Conservation (phyloP, 2,113 vertebrate genomes). For the cat (Felis catus) region F.catus_Fca126_mat1.0 CM031427.1:30994001-30994500, state of each 20-base stretch:
- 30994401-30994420: slow-evolving; percentile 1
- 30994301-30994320: not conserved
- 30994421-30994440: slow-evolving; percentile 11
- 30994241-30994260: not conserved
- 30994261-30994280: not conserved
- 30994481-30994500: not conserved
- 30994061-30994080: not conserved
- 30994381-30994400: not conserved
- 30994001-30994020: not conserved
- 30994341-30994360: not conserved
- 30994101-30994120: no score
- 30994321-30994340: not conserved
- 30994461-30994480: not conserved
- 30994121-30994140: not conserved
- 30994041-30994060: not conserved
- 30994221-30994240: not conserved
- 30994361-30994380: not conserved
- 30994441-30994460: not conserved
- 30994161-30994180: not conserved
- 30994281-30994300: not conserved
- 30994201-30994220: not conserved
- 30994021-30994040: not conserved
- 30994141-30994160: not conserved
- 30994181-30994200: not conserved
- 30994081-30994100: not conserved